phyloP scores from a whole-genome alignment of 2,113 vertebrate genomes.

The Mohoua ochrocephala region DNA sequence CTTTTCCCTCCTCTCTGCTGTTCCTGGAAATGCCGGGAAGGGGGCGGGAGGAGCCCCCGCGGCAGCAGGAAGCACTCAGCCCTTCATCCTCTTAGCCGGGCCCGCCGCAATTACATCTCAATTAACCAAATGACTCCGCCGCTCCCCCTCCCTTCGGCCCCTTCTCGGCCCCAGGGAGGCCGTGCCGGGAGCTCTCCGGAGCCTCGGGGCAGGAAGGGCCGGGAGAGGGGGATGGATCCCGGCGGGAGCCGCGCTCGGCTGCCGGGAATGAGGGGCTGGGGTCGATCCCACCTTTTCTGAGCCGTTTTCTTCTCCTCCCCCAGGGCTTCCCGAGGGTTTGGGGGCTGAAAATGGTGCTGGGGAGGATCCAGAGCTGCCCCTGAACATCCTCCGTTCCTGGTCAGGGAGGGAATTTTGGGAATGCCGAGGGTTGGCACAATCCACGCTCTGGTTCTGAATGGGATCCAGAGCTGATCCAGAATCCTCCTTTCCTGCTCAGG shows the following conservation, averaged over 20 bases:
- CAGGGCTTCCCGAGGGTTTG: neutral
- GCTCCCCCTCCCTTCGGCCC: neutral
- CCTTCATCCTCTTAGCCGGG: conserved; percentile 65
- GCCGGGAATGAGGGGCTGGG: neutral
- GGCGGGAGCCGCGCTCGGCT: neutral
- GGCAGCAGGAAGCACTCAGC: neutral
- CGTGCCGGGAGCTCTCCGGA: conserved; percentile 8
- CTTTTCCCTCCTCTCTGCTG: fast-evolving
- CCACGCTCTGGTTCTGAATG: neutral
- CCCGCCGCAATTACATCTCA: conserved; percentile 67
- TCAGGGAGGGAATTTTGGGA: neutral
- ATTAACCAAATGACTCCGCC: conserved; percentile 64
- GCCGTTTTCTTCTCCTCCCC: too few species aligned
- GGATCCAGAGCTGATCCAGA: neutral
- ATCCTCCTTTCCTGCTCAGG: fast-evolving
- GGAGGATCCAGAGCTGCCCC: neutral
- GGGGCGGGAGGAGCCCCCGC: neutral
- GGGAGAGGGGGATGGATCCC: neutral
- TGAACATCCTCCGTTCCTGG: neutral
- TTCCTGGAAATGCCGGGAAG: neutral
- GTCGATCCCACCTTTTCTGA: neutral
- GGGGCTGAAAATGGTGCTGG: fast-evolving
- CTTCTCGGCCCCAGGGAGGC: neutral
- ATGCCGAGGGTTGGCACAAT: fast-evolving
- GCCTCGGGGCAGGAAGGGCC: neutral